phyloP scores from a whole-genome alignment of 37 sponge, comb jelly and placozoan species.

The Tethya wilhelma region DNA sequence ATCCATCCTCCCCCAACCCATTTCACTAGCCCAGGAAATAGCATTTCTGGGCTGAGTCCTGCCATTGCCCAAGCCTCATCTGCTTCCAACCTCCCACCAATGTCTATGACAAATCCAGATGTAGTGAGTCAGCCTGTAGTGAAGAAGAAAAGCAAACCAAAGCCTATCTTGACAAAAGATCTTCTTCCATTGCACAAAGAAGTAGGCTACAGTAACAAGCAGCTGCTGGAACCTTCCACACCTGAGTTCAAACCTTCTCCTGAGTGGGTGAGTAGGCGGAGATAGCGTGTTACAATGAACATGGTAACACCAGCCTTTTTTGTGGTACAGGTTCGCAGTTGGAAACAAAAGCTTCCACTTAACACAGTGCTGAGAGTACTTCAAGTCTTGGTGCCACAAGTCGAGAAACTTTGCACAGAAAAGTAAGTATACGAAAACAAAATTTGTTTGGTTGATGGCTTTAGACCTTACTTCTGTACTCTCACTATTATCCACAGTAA shows the following conservation, averaged over 20 bases:
- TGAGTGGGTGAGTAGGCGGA: constrained; percentile 76
- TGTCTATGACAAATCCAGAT: not conserved
- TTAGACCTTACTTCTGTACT: not conserved
- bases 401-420: constrained; percentile 95
- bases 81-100: not conserved
- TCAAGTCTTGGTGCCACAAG: constrained; percentile 95
- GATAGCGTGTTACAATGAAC: constrained; percentile 34
- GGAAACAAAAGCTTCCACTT: constrained; percentile 92
- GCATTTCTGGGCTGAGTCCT: not conserved
- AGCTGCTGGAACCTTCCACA: constrained; percentile 66
- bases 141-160: constrained; percentile 15
- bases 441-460: not conserved
- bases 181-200: constrained; percentile 58
- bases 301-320: not conserved
- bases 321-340: constrained; percentile 12
- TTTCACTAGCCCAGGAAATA: not conserved
- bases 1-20: not conserved
- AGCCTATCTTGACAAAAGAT: constrained; percentile 10
- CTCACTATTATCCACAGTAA: constrained; percentile 31
- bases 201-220: constrained; percentile 49
- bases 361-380: constrained; percentile 90
- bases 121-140: too few species aligned
- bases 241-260: constrained; percentile 81
- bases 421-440: constrained; percentile 58
- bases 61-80: constrained; percentile 1